Conservation (phyloP, 2,888 invertebrate genomes). For the Eledona agricola region DNA sequence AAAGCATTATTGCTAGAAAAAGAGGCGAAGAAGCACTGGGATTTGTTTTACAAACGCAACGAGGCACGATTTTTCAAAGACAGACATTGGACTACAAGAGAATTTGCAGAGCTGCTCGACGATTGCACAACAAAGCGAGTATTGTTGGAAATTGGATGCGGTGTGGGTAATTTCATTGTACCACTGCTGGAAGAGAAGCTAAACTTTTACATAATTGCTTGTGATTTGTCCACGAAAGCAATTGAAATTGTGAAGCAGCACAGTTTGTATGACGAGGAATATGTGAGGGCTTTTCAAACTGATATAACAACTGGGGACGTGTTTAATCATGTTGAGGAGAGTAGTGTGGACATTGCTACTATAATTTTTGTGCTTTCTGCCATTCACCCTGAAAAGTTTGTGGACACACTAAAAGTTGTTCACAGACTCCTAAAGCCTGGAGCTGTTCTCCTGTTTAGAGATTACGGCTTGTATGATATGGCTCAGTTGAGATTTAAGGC, state of each 20-base stretch:
- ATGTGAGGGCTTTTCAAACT: constrained; percentile 81
- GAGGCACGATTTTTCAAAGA: constrained; percentile 94
- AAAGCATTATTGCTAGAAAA: constrained; percentile 81
- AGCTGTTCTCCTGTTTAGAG: constrained; percentile 86
- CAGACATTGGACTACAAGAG: constrained; percentile 95
- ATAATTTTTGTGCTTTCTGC: constrained; percentile 96
- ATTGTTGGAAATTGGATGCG: constrained; percentile 90
- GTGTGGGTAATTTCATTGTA: constrained; percentile 96
- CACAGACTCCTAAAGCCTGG: constrained; percentile 73
- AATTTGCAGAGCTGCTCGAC: constrained; percentile 71
- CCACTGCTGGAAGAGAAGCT: constrained; percentile 85
- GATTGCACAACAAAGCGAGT: constrained; percentile 57
- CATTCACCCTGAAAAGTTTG: constrained; percentile 87
- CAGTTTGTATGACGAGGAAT: constrained; percentile 70
- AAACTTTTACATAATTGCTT: constrained; percentile 81
- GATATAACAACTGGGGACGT: constrained; percentile 81
- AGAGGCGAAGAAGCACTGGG: constrained; percentile 92
- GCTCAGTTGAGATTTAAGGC: constrained; percentile 93
- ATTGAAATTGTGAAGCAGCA: constrained; percentile 82
- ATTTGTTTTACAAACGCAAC: constrained; percentile 95
- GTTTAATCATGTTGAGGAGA: constrained; percentile 64
- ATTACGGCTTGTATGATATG: constrained; percentile 96
- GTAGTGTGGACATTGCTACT: constrained; percentile 80
- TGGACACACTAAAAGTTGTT: constrained; percentile 70
- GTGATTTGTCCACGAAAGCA: constrained; percentile 93